Evolutionary conservation across 1,140 invertebrate species (phyloP).

Genomic region (Hydropsyche tenuis): DNA sequence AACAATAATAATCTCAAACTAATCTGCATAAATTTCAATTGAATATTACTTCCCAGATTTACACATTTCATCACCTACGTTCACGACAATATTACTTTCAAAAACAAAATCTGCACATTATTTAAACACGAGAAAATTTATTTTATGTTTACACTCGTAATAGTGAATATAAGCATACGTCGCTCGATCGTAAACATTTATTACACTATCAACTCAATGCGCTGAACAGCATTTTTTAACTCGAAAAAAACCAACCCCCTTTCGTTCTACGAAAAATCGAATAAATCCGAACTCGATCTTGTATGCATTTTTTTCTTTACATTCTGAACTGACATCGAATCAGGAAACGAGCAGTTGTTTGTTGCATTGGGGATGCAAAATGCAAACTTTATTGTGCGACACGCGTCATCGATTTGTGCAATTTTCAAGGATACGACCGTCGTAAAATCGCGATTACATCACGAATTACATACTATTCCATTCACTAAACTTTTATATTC

Average conservation of each 20-base stretch:
- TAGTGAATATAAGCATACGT: conserved; percentile 36
- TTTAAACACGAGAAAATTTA: conserved; percentile 31
- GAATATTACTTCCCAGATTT: too few relatives aligned
- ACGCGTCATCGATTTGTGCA: conserved; percentile 50
- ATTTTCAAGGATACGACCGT: conserved; percentile 48
- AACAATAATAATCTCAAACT: too few relatives aligned
- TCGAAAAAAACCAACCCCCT: conserved; percentile 24
- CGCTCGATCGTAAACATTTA: conserved; percentile 39
- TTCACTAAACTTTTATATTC: too few relatives aligned
- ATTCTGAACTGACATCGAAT: conserved; percentile 22
- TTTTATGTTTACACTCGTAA: conserved; percentile 41
- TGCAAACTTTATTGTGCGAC: conserved; percentile 48
- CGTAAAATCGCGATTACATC: conserved; percentile 43
- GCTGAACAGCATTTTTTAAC: conserved; percentile 23
- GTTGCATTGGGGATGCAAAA: conserved; percentile 18
- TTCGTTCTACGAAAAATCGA: conserved; percentile 4
- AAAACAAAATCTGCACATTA: background rate
- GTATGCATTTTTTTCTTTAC: background rate
- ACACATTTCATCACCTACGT: too few relatives aligned
- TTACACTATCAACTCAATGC: background rate
- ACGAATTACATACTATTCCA: too few relatives aligned
- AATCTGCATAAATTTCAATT: too few relatives aligned
- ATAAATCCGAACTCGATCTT: conserved; percentile 23
- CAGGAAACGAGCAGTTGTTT: conserved; percentile 37
- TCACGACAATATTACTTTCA: too few relatives aligned